These are phyloP conservation scores for Drosophila bocki DNA, from an alignment of 1,140 invertebrate species.

Conservation along the genomic window DNA sequence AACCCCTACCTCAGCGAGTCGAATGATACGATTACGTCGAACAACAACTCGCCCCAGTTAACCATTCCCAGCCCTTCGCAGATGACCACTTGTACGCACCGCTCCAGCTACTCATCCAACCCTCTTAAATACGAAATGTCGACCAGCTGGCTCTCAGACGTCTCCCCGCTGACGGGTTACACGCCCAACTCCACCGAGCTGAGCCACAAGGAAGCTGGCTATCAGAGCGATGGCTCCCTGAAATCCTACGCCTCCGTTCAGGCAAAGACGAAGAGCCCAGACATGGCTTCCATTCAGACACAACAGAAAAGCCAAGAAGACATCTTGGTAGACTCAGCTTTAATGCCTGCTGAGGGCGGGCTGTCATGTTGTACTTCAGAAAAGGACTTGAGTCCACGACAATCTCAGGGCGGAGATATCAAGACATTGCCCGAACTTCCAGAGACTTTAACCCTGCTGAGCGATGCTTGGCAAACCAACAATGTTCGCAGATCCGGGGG, in stretches of 20 bases:
- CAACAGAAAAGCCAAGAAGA: not conserved
- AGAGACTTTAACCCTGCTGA: not conserved
- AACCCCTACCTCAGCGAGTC: slow-evolving; percentile 17
- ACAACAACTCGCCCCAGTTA: not conserved
- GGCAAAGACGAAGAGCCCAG: not conserved
- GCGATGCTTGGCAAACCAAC: not conserved
- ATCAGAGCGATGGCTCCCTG: not conserved
- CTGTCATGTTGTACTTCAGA: not conserved
- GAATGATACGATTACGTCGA: slow-evolving; percentile 13
- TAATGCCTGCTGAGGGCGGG: too few relatives aligned
- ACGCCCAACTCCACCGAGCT: slow-evolving; percentile 2
- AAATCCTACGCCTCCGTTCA: not conserved
- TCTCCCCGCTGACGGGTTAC: slow-evolving; percentile 27
- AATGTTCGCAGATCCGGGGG: not conserved
- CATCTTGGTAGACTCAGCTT: not conserved
- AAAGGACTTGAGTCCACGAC: not conserved
- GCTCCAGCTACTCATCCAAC: not conserved
- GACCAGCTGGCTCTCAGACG: slow-evolving; percentile 7
- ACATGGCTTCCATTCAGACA: not conserved
- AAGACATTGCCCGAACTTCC: not conserved
- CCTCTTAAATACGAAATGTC: slow-evolving; percentile 5
- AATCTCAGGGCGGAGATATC: not conserved
- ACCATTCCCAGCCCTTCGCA: slow-evolving; percentile 10
- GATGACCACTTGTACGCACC: not conserved
- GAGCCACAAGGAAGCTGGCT: not conserved